Base-by-base conservation (phyloP, 1,140 invertebrate species). In the Metopolophium dirhodum region DNA sequence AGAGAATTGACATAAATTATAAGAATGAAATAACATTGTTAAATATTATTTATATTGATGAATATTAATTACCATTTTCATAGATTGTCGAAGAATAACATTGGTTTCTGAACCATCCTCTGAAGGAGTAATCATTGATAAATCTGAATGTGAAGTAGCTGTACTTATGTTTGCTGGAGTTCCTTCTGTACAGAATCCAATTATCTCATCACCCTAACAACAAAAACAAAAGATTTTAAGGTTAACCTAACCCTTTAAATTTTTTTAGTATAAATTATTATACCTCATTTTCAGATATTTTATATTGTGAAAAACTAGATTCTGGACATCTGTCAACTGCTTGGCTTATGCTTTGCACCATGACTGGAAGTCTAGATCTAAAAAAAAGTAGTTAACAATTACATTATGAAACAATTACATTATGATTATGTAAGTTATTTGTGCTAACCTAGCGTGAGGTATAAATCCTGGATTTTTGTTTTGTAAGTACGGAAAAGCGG, bases 131-230 rank as follows among this genome's bases (percentile, higher is more conserved):
- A 97, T 95, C 4, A 96, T 96, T 2, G 97, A 98, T 23, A 99
- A 95, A 95, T 99, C 98, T 1, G 97, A 98, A 94, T 98, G 96
- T 3, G 98, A 99, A 0, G 98, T 98, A 0, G 98, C 97, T 86
- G 97, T 98, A 1, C 98, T 99, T 94, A 98, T 98, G 95, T 97
- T 97, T 61, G 97, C 96, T 0, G 98, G 98, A 0, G 98, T 99
- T 23, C 98, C 98, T 96, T 99, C 98, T 0, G 98, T 99, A 94
- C 97, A 98, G 95, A 99, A 99, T 93, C 98, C 98, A 88, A 93
- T 89, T n/a, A 91, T 89, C 9, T 87, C 90, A 68, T 94, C 93
- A 35, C 83, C 83, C 82, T 83, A 83, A 49, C 11, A 51, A 41
- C 7, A 47, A 47, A 82, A 61, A 86, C 49, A 22, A 37, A 68